phyloP scores from a whole-genome alignment of 2,888 invertebrate species.

The Venusia cambrica region DNA sequence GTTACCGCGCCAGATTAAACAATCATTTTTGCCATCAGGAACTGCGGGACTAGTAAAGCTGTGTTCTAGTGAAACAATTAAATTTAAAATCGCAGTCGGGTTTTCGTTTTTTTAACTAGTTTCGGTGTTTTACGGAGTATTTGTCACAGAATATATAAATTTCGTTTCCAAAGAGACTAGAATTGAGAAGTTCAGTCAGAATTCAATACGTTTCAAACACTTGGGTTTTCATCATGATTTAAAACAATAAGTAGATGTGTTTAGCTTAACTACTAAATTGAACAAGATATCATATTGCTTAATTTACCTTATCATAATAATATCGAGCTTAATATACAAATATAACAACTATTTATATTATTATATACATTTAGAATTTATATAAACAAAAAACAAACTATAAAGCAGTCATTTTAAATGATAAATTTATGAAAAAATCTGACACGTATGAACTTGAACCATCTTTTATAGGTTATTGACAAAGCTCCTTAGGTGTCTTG shows the following conservation, averaged over 20 bases:
- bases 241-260: conserved; percentile 1
- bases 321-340: conserved; percentile 22
- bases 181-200: conserved; percentile 7
- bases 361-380: conserved; percentile 15
- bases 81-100: conserved; percentile 5
- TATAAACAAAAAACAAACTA: too few relatives aligned
- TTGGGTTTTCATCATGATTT: too few relatives aligned
- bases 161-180: conserved; percentile 8
- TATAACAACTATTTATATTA: conserved; percentile 20
- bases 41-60: too few relatives aligned
- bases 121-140: neutral
- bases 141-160: neutral
- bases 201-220: too few relatives aligned
- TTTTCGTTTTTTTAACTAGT: neutral
- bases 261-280: conserved; percentile 2
- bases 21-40: too few relatives aligned
- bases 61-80: too few relatives aligned
- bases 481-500: too few relatives aligned
- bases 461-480: too few relatives aligned
- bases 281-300: conserved; percentile 21
- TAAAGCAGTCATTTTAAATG: conserved; percentile 5
- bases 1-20: too few relatives aligned
- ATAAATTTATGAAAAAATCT: too few relatives aligned
- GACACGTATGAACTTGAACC: too few relatives aligned
- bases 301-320: conserved; percentile 7